A percentile compares a stretch with the other conserved stretches of the same genome.
These are phyloP conservation scores for Bovichtus variegatus DNA, from an alignment of 2,797 vertebrate genomes.

Conservation along the genomic window DNA sequence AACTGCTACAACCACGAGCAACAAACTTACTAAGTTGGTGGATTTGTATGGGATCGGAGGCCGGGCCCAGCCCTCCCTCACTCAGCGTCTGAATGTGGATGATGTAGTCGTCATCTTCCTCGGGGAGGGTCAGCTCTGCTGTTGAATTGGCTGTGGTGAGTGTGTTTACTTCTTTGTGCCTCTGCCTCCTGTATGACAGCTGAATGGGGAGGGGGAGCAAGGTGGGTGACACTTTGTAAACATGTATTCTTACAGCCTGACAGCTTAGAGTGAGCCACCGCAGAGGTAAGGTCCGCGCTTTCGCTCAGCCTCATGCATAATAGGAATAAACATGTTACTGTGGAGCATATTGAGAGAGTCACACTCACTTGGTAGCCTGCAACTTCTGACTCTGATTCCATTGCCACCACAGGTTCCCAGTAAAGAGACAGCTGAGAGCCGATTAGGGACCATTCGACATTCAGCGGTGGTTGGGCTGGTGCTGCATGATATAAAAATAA, in stretches of 20 bases:
- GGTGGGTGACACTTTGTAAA: conserved; percentile 22
- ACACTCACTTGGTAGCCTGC: conserved; percentile 93
- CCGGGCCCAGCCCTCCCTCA: conserved; percentile 91
- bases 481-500: conserved; percentile 81
- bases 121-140: conserved; percentile 89
- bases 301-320: conserved; percentile 1
- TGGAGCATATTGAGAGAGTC: background rate
- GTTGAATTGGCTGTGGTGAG: conserved; percentile 88
- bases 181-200: conserved; percentile 92
- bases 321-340: conserved; percentile 14
- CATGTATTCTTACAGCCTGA: conserved; percentile 22
- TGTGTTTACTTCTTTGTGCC: conserved; percentile 83
- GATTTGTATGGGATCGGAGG: conserved; percentile 92
- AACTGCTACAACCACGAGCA: background rate
- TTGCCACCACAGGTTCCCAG: conserved; percentile 94
- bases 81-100: conserved; percentile 91
- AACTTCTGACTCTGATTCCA: conserved; percentile 95
- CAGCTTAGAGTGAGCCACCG: conserved; percentile 19
- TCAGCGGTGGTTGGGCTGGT: conserved; percentile 92
- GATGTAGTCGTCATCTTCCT: conserved; percentile 90
- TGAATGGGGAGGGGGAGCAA: conserved; percentile 59
- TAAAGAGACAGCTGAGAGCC: conserved; percentile 91
- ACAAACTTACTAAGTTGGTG: conserved; percentile 90
- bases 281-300: background rate
- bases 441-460: conserved; percentile 94